Base-by-base conservation (phyloP, 1,140 invertebrate genomes). In the Ips typographus region DNA sequence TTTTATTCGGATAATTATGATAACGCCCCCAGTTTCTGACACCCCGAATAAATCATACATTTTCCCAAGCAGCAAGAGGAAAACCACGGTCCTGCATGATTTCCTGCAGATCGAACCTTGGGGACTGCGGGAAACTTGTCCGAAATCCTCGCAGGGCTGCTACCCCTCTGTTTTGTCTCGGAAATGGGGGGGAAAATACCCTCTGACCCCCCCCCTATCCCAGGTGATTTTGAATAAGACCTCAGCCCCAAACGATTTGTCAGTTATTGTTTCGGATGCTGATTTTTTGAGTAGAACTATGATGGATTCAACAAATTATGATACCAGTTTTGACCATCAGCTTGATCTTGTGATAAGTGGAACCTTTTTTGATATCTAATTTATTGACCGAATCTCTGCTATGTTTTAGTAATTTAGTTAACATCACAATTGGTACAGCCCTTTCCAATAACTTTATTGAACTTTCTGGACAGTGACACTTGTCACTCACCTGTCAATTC, bases 61-160 rank as follows among this genome's bases (percentile, higher is more conserved):
- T 66, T 66, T 40, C 22, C n/a, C n/a, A n/a, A n/a, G 5, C 56
- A 68, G 44, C 36, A 49, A 42, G 70, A 68, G 70, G 61, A 66
- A 70, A 66, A 68, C 57, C 62, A 61, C 62, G 59, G 71, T 64
- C 61, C 58, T 61, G 59, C 66, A 73, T 76, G 75, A 74, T 76
- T 74, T 73, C 73, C 68, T 64, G 63, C 69, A 74, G 74, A 76
- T 76, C 75, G 75, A 68, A 68, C 75, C 75, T 76, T 66, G 68
- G 75, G 75, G 75, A 76, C 51, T 55, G 47, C 44, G 51, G 68
- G 44, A 61, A 66, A 38, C 67, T 59, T 70, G 70, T 66, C 65
- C 38, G 55, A 37, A 58, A 58, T 66, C 40, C 65, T 58, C 63
- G 63, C 43, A 59, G 65, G 65, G 40, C 55, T 22, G 36, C 37